These are phyloP conservation scores for Bathynomus jamesi DNA, from an alignment of 1,140 invertebrate species.

Conservation along the genomic window DNA sequence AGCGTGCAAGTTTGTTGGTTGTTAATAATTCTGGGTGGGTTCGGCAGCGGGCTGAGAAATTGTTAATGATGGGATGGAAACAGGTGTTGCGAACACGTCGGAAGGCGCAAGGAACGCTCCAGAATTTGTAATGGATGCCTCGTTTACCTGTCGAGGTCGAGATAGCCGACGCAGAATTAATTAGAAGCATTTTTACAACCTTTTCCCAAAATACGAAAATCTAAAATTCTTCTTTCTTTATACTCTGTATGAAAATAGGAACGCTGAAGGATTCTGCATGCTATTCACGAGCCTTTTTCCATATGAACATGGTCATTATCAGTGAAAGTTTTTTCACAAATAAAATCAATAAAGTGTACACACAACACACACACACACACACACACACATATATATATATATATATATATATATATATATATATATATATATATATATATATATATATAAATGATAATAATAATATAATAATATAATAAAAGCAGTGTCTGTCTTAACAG, in stretches of 20 bases:
- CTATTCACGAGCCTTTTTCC: too few relatives aligned
- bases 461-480: background rate
- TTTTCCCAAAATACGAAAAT: too few relatives aligned
- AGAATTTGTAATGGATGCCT: background rate
- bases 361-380: background rate
- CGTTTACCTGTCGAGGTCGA: background rate
- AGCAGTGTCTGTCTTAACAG: too few relatives aligned
- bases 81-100: background rate
- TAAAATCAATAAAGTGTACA: background rate
- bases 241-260: too few relatives aligned
- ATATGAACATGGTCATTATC: too few relatives aligned
- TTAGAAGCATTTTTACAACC: background rate
- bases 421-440: too few relatives aligned
- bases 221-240: too few relatives aligned
- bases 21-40: background rate
- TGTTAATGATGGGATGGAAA: background rate
- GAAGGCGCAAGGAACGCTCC: background rate
- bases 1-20: background rate
- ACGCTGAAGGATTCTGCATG: too few relatives aligned
- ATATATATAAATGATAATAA: background rate
- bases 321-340: too few relatives aligned
- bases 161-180: background rate
- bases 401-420: constrained; percentile 3
- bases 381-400: background rate
- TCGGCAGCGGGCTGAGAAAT: background rate